Percentiles rank a stretch among this genome's conserved stretches.
phyloP scores from a whole-genome alignment of 2,113 vertebrate genomes.

The Tricholaema leucomelas region DNA sequence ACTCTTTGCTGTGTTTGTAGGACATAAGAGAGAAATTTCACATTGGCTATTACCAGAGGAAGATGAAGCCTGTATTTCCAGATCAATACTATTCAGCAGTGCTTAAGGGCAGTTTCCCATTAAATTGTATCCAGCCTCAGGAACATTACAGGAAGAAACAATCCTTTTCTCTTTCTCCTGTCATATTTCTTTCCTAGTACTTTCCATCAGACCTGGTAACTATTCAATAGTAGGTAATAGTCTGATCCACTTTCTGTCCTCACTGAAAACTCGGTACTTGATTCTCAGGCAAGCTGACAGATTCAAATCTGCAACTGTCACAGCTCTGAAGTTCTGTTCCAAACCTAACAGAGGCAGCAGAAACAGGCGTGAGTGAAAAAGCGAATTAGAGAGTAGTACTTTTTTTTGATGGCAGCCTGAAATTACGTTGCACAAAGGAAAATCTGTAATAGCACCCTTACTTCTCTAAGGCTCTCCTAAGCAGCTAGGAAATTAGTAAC shows the following conservation, averaged over 20 bases:
- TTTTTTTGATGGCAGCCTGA: neutral
- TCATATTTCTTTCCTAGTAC: neutral
- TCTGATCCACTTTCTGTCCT: neutral
- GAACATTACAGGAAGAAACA: neutral
- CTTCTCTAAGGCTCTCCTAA: neutral
- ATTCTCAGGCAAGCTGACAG: neutral
- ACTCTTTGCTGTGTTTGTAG: neutral
- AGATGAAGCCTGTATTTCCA: neutral
- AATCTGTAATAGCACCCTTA: neutral
- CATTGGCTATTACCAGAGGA: neutral
- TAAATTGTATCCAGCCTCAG: neutral
- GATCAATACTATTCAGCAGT: neutral
- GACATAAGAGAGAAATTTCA: neutral
- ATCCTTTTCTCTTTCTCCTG: neutral
- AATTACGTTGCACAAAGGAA: neutral
- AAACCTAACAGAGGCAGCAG: neutral
- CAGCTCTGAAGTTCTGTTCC: neutral
- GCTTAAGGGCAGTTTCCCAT: neutral
- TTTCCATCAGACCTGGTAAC: neutral
- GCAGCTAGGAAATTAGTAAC: slow-evolving; percentile 2
- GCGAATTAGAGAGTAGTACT: neutral
- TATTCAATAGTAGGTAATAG: neutral
- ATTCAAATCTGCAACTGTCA: neutral
- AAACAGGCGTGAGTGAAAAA: neutral
- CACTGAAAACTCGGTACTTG: neutral